Percentiles rank a stretch among this genome's conserved stretches.
phyloP scores from a whole-genome alignment of 2,888 invertebrate species.

The Mimumesa dahlbomi region DNA sequence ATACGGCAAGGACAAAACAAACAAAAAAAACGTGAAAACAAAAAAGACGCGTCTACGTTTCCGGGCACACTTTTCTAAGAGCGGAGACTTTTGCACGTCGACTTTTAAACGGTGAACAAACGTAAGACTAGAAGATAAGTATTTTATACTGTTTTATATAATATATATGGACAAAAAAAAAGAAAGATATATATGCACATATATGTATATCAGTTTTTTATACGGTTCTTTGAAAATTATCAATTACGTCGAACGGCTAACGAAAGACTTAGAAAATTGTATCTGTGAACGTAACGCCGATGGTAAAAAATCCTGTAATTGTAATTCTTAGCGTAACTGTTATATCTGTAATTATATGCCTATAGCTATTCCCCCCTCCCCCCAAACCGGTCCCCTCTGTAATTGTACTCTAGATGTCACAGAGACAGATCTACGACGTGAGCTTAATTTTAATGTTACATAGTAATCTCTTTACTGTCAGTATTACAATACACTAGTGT shows the following conservation, averaged over 20 bases:
- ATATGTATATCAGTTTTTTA: conserved; percentile 39
- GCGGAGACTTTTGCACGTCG: background rate
- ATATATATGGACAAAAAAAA: conserved; percentile 19
- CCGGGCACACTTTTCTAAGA: conserved; percentile 39
- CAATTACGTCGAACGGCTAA: conserved; percentile 1
- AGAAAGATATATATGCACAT: conserved; percentile 12
- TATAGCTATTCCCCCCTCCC: background rate
- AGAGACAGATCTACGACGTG: conserved; percentile 31
- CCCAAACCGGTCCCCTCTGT: conserved; percentile 9
- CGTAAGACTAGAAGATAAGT: conserved; percentile 26
- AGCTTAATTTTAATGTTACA: conserved; percentile 70
- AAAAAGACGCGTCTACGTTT: conserved; percentile 25
- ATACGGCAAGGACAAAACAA: background rate
- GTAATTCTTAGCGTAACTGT: conserved; percentile 14
- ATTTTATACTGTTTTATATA: conserved; percentile 63
- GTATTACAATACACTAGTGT: conserved; percentile 78
- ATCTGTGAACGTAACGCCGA: conserved; percentile 27
- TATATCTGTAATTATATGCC: conserved; percentile 2
- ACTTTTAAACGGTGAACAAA: background rate
- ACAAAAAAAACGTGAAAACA: background rate
- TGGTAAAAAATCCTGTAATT: conserved; percentile 35
- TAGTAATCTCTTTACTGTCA: conserved; percentile 79
- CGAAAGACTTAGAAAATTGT: conserved; percentile 41
- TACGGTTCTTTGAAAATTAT: conserved; percentile 26
- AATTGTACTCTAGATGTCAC: conserved; percentile 44